Evolutionary conservation across 2,113 vertebrate species (phyloP), one percentile per base, ranked within the genome.

Genomic region (Tachycineta bicolor): DNA sequence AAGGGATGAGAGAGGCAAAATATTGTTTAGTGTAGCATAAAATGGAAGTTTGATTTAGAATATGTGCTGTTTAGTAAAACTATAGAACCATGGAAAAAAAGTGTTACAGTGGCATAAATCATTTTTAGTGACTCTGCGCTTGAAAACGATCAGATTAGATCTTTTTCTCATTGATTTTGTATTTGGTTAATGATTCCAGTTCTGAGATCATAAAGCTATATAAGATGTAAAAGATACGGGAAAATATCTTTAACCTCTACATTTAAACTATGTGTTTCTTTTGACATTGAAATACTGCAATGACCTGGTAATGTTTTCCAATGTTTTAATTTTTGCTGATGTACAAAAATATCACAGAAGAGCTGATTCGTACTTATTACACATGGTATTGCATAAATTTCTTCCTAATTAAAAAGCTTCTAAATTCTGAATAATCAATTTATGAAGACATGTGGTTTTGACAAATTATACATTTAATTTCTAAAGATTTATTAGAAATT

Each of bases 341-440:
- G 96, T 96, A 97, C 95, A 95, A 97, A 98, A 98, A 96, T 98
- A 98, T 92, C 94, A 76, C 94, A 95, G 96, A 98, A 98, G 96
- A 98, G 98, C 97, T 98, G 97, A 98, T 98, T 97, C 94, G 90
- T 98, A 97, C 98, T 98, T 98, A 97, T 98, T 97, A 98, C 96
- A 95, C 97, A 89, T 88, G 87, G 92, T 96, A 95, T 98, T 98
- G 97, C 98, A 98, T 98, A 98, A 95, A 98, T 98, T 98, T 98
- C 97, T 97, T 95, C 91, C 97, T 98, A 98, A 98, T 98, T 98
- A 98, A 98, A 98, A 98, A 98, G 97, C 97, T 98, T 98, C 97
- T 98, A 98, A 98, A 98, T 98, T 98, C 97, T 95, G 97, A 98
- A 97, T 98, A 98, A 98, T 98, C 98, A 98, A 98, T 98, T 98